Evolutionary conservation across 2,113 vertebrate species (phyloP).

Genomic region (Notarius lentiginosus): DNA sequence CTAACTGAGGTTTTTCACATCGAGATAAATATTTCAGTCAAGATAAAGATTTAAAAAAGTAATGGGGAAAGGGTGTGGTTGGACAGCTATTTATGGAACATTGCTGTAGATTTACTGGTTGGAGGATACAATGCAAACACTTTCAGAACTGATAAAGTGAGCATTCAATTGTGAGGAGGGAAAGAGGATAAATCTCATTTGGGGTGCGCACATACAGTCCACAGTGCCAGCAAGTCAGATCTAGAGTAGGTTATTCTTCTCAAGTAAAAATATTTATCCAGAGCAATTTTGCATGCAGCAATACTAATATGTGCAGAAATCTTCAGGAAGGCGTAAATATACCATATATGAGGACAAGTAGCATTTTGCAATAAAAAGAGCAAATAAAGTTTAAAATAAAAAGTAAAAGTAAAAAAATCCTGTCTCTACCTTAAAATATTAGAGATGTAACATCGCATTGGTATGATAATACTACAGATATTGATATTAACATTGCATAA

Average conservation of each 20-base stretch:
- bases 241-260: constrained; percentile 25
- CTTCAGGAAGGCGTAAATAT: constrained; percentile 41
- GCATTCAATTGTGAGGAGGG: background rate
- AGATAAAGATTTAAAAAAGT: constrained; percentile 36
- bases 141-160: constrained; percentile 5
- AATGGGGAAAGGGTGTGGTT: constrained; percentile 60
- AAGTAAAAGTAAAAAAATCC: background rate
- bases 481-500: background rate
- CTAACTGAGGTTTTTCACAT: constrained; percentile 65
- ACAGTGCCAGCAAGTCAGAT: constrained; percentile 35
- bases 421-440: background rate
- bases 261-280: constrained; percentile 40
- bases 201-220: constrained; percentile 1
- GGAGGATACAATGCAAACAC: constrained; percentile 13
- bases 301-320: constrained; percentile 45
- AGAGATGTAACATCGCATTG: background rate
- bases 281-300: constrained; percentile 44
- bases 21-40: background rate
- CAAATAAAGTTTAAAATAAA: background rate
- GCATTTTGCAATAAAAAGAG: background rate
- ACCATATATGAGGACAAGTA: constrained; percentile 44
- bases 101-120: constrained; percentile 39
- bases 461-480: background rate
- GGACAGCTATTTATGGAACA: constrained; percentile 54
- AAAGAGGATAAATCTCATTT: constrained; percentile 25